Evolutionary conservation across 2,888 invertebrate genomes (phyloP).

Genomic region (Torymus aiolomorphi): DNA sequence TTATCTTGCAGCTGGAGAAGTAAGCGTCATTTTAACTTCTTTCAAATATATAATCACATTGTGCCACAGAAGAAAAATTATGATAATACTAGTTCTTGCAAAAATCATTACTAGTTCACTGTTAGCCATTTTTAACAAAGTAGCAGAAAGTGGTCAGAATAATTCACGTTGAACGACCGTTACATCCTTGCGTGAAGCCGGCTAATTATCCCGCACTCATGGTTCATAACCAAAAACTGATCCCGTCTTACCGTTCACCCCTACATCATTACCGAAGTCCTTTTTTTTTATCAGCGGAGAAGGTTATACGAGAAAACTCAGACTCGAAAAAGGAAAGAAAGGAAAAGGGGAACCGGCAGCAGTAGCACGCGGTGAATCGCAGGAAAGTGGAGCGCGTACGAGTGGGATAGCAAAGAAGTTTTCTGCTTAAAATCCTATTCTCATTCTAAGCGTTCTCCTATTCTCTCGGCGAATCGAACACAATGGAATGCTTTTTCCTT

Average conservation of each 20-base stretch:
- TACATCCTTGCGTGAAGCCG: too few relatives aligned
- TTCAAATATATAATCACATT: too few relatives aligned
- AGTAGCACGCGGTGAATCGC: slow-evolving; percentile 21
- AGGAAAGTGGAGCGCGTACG: slow-evolving; percentile 33
- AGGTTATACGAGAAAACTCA: not conserved
- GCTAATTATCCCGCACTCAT: too few relatives aligned
- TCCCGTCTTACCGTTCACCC: slow-evolving; percentile 33
- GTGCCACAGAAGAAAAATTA: too few relatives aligned
- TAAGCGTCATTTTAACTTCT: too few relatives aligned
- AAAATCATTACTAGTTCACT: too few relatives aligned
- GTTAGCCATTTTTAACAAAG: too few relatives aligned
- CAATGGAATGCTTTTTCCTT: slow-evolving; percentile 44
- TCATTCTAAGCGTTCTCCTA: slow-evolving; percentile 60
- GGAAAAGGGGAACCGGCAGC: too few relatives aligned
- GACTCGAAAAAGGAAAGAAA: not conserved
- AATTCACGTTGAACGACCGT: too few relatives aligned
- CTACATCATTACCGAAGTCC: slow-evolving; percentile 19
- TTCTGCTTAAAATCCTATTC: slow-evolving; percentile 61
- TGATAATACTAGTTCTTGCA: too few relatives aligned
- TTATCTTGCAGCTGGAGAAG: too few relatives aligned
- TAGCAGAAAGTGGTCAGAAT: too few relatives aligned
- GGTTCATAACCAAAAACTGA: not conserved
- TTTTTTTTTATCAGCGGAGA: not conserved
- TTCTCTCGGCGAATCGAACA: slow-evolving; percentile 52
- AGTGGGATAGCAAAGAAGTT: slow-evolving; percentile 45